These are phyloP conservation scores for Takifugu flavidus DNA, from an alignment of 2,113 vertebrate species.

Conservation along the genomic window DNA sequence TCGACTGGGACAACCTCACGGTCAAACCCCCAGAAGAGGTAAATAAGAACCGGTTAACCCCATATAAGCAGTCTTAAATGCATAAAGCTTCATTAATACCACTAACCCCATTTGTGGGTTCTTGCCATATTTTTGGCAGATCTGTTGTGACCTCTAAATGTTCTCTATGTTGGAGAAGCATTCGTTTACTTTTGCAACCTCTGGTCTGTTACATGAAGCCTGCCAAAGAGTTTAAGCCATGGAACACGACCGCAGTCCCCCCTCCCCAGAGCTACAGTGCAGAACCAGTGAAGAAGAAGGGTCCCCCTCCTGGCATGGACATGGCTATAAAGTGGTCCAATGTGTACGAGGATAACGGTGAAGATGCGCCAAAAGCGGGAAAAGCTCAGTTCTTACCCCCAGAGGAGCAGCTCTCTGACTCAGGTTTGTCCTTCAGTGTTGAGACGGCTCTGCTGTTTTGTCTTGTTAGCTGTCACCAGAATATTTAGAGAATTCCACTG, in stretches of 20 bases:
- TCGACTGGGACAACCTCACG: slow-evolving; percentile 90
- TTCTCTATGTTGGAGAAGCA: not conserved
- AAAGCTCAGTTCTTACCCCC: slow-evolving; percentile 77
- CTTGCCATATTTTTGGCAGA: too few species aligned
- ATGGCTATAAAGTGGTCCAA: slow-evolving; percentile 99
- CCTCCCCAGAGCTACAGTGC: slow-evolving; percentile 83
- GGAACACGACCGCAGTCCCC: slow-evolving; percentile 88
- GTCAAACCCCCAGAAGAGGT: slow-evolving; percentile 92
- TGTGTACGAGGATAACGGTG: slow-evolving; percentile 95
- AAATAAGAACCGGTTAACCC: not conserved
- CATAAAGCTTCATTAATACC: too few species aligned
- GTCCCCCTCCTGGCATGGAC: slow-evolving; percentile 84
- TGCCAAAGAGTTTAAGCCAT: slow-evolving; percentile 84
- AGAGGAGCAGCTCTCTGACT: slow-evolving; percentile 69
- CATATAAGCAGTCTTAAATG: not conserved
- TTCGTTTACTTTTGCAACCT: not conserved
- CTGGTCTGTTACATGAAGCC: slow-evolving; percentile 68
- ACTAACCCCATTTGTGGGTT: too few species aligned
- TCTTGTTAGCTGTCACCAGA: too few species aligned
- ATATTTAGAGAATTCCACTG: not conserved
- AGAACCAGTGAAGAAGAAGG: slow-evolving; percentile 82
- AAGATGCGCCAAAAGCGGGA: slow-evolving; percentile 83
- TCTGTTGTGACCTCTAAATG: not conserved
- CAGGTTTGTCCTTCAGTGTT: slow-evolving; percentile 67
- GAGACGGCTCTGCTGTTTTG: too few species aligned